Base-by-base conservation (phyloP, 2,113 vertebrate species). In the Apteryx owenii region DNA sequence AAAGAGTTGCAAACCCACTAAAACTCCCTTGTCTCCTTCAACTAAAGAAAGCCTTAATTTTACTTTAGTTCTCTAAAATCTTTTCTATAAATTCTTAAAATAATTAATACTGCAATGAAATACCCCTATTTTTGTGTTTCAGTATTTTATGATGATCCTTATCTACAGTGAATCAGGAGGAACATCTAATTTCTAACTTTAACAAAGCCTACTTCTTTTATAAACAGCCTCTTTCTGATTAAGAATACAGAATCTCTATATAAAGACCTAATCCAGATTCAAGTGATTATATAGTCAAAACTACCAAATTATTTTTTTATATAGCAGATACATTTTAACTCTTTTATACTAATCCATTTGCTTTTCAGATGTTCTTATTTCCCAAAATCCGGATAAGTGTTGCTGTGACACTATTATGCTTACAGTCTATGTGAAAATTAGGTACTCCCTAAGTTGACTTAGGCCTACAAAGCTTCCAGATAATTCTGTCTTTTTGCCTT, bases 221-320 rank as follows among this genome's bases (percentile, higher is more conserved):
- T 56, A 60, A 89, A 50, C 5, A 75, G 19, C 33, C 28, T 85
- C 12, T 14, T 78, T 87, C 46, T 92, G 66, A 82, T 88, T 88
- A 90, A 40, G 62, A 65, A 69, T 91, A 38, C 3, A 46, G 44
- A 54, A 48, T 22, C 48, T 88, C 66, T 61, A 54, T 29, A 80
- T 3, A 85, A 90, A 85, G 88, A 86, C 56, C 33, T 88, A 93
- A 93, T 81, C 58, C 93, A 94, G 40, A 69, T 31, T 73, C 12
- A 61, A 94, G 40, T 76, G 62, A 48, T 82, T 77, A 65, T 48
- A 31, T 53, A 76, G 44, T 83, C 44, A 81, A 81, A 96, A 4
- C 3, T 16, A 79, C 21, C 2, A 91, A 82, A 44, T 38, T 72
- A 21, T 68, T 91, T 93, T 69, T 77, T 65, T 83, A 26, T 36